Base-by-base conservation (phyloP, 1,140 invertebrate genomes). In the Prorops nasuta region DNA sequence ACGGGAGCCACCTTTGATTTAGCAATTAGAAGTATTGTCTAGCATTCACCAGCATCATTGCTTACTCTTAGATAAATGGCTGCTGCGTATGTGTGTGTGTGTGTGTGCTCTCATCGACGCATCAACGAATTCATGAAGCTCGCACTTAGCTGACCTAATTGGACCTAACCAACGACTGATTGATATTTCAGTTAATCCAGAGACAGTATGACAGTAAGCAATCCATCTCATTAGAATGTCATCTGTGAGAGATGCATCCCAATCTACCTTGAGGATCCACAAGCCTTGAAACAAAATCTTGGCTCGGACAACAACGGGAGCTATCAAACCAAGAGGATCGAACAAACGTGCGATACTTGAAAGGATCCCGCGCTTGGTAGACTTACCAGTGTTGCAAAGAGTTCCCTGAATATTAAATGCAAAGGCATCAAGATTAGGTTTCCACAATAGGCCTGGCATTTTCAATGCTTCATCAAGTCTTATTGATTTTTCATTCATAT, bases 221-320 rank as follows among this genome's bases (percentile, higher is more conserved):
- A 12, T 28, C 68, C 64, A 74, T 22, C 44, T n/a, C 0, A 44
- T 20, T 18, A 56, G 17, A 3, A 61, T 18, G 10, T 31, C 12
- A 3, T n/a, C 3, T 0, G 56, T 44, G 6, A 69, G 8, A 7
- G 51, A 39, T 6, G 68, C 59, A 47, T 74, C 64, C 66, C 66
- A 72, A 3, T 31, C 42, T 2, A 62, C 1, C n/a, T 59, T 44
- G 4, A 34, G 1, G 14, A 39, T 18, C 66, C 67, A 68, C 18
- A 63, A 31, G 12, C 56, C 31, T 49, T 69, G 65, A 7, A 71
- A 45, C 9, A 62, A 35, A 7, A 67, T 59, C 51, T 74, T 76
- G 2, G 58, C 54, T 17, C 36, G 43, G 3, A 69, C 51, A 6
- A 62, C 54, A 16, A 69, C 42, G n/a, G 76, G 73, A 3, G 20